Evolutionary conservation across 2,797 vertebrate genomes (phyloP), one percentile per base, ranked within the genome.

Genomic region (Enteromius afrohamiltoni): DNA sequence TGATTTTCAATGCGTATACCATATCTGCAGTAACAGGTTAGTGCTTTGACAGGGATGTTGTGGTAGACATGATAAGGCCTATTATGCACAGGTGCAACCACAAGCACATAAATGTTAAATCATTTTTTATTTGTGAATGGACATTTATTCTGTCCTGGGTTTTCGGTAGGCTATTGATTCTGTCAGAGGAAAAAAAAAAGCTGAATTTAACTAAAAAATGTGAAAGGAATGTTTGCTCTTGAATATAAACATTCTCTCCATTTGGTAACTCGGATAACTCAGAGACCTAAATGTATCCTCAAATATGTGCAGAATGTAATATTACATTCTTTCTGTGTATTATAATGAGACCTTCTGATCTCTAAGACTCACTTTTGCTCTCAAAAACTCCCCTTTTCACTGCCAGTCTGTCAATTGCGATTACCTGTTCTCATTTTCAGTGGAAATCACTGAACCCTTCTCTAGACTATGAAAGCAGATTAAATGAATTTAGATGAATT

Each of bases 401-500:
- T 42, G 45, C 45, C 68, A 69, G 29, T 60, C 78, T 81, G 78
- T 83, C 78, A 79, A 85, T 84, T 64, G 26, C 78, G 82, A 87
- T 85, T 85, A 84, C 74, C 26, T 23, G 9, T 62, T 51, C 14
- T 37, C 31, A 53, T 79, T 84, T 84, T 68, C 64, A 76, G 82
- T 4, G 6, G 62, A 84, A 79, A 69, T 80, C 68, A 65, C 49
- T 64, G 69, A 74, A 65, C 69, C 51, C n/a, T 17, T 83, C 42
- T 37, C 65, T 40, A 73, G 76, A 69, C 16, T 60, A 34, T 45
- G 65, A 68, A 23, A 58, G 49, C 78, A 70, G 76, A 67, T 70
- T 40, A 71, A 62, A 77, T 79, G 81, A 81, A 80, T 47, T 77
- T 42, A 21, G 67, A 88, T 89, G 86, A 92, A 91, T 92, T 91